phyloP scores from a whole-genome alignment of 1,140 invertebrate genomes.

The Heliothis subflexa region DNA sequence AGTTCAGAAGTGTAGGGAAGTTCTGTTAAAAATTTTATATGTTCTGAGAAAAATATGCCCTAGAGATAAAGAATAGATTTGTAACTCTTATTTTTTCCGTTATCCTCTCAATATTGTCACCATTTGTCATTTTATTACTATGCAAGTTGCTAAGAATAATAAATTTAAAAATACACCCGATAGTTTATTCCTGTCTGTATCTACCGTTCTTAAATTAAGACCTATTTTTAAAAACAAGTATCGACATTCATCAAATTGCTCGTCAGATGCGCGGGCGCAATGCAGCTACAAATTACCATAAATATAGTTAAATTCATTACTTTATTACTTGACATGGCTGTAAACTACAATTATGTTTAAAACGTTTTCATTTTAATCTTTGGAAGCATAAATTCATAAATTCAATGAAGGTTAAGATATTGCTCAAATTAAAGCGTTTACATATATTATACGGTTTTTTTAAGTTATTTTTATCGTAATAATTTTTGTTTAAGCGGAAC shows the following conservation, averaged over 20 bases:
- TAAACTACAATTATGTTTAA: conserved; percentile 29
- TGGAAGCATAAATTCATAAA: conserved; percentile 6
- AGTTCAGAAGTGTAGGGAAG: no score
- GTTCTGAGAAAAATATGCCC: no score
- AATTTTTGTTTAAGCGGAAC: neutral
- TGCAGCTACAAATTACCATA: neutral
- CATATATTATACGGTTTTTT: neutral
- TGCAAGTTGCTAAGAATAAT: no score
- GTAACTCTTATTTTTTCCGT: no score
- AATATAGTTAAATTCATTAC: conserved; percentile 30
- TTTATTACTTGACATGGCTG: conserved; percentile 34
- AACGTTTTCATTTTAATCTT: conserved; percentile 4
- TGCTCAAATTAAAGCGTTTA: conserved; percentile 7
- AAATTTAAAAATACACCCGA: no score
- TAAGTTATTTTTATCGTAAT: neutral
- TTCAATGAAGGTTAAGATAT: conserved; percentile 1
- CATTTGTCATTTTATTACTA: no score
- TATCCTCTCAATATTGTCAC: no score
- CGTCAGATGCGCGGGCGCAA: neutral
- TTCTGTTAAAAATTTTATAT: no score
- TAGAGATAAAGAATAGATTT: no score
- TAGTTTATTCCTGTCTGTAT: neutral
- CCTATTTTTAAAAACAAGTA: neutral
- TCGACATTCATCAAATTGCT: conserved; percentile 17
- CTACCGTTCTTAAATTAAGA: neutral